These are phyloP conservation scores for Lethrus apterus DNA, from an alignment of 1,140 invertebrate genomes.

Conservation along the genomic window DNA sequence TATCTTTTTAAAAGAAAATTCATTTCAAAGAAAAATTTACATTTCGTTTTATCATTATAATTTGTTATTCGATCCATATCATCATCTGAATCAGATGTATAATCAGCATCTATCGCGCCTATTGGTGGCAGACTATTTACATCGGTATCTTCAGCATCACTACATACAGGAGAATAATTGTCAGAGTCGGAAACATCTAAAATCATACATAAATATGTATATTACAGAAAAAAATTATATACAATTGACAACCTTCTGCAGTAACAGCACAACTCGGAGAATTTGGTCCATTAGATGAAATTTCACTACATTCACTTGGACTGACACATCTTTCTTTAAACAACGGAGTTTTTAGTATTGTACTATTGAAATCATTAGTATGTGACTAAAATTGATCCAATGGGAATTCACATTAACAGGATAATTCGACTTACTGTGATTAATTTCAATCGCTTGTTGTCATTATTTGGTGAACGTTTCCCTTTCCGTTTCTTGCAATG, in stretches of 20 bases:
- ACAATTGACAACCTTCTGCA: constrained; percentile 5
- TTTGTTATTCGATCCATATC: too few relatives aligned
- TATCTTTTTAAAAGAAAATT: constrained; percentile 16
- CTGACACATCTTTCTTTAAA: constrained; percentile 18
- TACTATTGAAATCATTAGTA: constrained; percentile 1
- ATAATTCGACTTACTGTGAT: too few relatives aligned
- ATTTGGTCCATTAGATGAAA: constrained; percentile 21
- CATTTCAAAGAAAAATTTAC: constrained; percentile 13
- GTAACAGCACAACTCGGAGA: constrained; percentile 11
- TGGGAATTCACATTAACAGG: too few relatives aligned
- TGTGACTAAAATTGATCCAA: neutral
- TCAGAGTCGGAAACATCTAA: constrained; percentile 34
- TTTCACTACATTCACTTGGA: constrained; percentile 24
- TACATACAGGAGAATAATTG: constrained; percentile 46
- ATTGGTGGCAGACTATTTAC: constrained; percentile 2
- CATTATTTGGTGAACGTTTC: neutral
- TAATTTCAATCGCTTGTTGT: constrained; percentile 6
- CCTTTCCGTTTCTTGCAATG: constrained; percentile 8
- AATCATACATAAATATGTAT: too few relatives aligned
- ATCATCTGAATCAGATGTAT: constrained; percentile 6
- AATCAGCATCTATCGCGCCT: neutral
- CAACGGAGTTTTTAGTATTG: neutral
- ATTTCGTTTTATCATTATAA: neutral
- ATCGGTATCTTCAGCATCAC: constrained; percentile 43
- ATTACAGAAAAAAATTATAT: neutral